Evolutionary conservation across 2,888 invertebrate species (phyloP), one percentile per base, ranked within the genome.

Genomic region (Rhamphomyia laevipes): DNA sequence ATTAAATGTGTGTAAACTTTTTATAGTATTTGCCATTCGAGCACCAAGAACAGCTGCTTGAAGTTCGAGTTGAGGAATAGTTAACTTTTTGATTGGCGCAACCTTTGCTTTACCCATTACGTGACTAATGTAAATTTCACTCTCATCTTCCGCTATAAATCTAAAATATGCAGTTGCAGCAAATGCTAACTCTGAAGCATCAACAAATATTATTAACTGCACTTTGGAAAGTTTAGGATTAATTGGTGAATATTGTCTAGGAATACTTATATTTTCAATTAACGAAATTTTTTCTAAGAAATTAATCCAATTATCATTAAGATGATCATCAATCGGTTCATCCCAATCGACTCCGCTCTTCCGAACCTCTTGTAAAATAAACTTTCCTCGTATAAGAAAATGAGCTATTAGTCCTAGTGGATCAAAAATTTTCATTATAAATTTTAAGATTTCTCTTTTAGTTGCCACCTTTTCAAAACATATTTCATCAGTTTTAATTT

Each of bases 371-470:
- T 51, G 51, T 11, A 47, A 42, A 21, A 47, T 21, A 13, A 41
- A n/a, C 43, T 45, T 40, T 2, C 47, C 47, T 13, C 42, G 33
- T 30, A 45, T 41, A 16, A 51, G 38, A 16, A 45, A 46, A 16
- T 18, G 17, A 1, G 47, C 48, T 18, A 45, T 18, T 0, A 49
- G 23, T 1, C 45, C 43, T 38, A 51, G 33, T 2, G 48, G 48
- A 31, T 48, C 48, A 31, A 48, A 50, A 4, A 48, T 31, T 30
- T 43, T 48, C 45, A 51, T 45, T 1, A 51, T 43, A 13, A 45
- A 43, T 44, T 38, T 38, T n/a, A 51, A 38, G 7, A 48, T 43
- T 6, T 45, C 42, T 43, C 38, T 6, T 38, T 51, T 51, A 9
- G 46, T 44, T 13, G 37, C 31, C 12, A 21, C n/a, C 4, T 12